phyloP scores from a whole-genome alignment of 2,797 vertebrate genomes.

The Fringilla coelebs region DNA sequence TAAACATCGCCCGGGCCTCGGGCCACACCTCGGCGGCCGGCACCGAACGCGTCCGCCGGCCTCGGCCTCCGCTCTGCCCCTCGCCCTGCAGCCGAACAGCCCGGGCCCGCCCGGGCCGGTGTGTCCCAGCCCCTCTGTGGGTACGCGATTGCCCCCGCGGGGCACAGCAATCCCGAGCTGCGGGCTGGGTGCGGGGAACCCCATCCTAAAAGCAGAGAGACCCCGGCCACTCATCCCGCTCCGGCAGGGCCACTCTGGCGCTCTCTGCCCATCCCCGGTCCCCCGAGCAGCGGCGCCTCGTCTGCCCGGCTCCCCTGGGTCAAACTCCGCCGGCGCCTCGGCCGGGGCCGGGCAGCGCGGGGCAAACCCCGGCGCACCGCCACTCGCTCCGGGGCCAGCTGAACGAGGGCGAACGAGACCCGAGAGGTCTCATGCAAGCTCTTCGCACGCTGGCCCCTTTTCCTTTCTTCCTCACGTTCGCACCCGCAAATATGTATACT shows the following conservation, averaged over 20 bases:
- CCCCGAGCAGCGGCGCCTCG: not conserved
- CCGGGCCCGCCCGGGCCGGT: not conserved
- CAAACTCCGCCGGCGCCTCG: not conserved
- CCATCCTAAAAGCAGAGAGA: not conserved
- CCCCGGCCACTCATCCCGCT: not conserved
- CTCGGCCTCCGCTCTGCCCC: not conserved
- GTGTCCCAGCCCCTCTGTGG: not conserved
- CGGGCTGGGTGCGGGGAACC: not conserved
- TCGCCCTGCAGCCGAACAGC: not conserved
- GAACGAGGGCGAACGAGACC: not conserved
- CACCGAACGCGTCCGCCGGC: not conserved
- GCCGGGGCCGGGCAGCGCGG: not conserved
- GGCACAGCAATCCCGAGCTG: not conserved
- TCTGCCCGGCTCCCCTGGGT: no score
- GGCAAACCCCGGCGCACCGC: not conserved
- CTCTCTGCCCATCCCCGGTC: not conserved
- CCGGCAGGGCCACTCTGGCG: not conserved
- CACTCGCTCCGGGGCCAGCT: not conserved
- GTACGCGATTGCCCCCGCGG: not conserved
- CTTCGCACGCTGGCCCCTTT: not conserved
- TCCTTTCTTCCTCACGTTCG: not conserved
- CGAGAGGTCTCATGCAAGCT: not conserved
- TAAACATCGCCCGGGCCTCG: not conserved
- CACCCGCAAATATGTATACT: not conserved
- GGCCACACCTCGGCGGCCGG: not conserved